Conservation (phyloP, 2,888 invertebrate genomes). For the Drosophila neonasuta region DNA sequence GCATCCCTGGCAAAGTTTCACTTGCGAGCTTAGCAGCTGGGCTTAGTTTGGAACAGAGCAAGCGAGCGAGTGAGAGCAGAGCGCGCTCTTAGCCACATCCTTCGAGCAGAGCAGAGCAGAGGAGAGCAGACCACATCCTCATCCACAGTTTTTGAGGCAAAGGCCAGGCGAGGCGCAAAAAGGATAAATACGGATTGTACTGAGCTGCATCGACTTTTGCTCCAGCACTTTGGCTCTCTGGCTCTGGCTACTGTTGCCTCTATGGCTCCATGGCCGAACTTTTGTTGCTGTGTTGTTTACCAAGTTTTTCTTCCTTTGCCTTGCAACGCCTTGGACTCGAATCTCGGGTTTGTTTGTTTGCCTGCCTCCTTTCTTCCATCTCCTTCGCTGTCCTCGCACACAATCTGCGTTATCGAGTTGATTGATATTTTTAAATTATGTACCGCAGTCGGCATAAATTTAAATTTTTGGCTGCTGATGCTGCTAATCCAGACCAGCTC, state of each 20-base stretch:
- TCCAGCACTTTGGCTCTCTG: conserved; percentile 3
- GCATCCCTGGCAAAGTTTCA: conserved; percentile 50
- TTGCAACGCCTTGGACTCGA: conserved; percentile 28
- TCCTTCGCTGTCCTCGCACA: conserved; percentile 17
- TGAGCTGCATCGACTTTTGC: conserved; percentile 67
- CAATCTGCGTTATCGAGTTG: conserved; percentile 74
- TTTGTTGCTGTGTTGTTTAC: conserved; percentile 71
- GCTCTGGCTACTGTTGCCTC: conserved; percentile 17
- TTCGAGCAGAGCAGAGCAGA: background rate
- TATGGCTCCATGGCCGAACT: conserved; percentile 43
- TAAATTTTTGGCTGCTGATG: conserved; percentile 67
- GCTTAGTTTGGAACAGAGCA: conserved; percentile 27
- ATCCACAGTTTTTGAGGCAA: conserved; percentile 15
- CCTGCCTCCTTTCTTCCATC: conserved; percentile 22
- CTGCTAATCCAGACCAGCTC: conserved; percentile 69
- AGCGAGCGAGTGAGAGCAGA: conserved; percentile 3
- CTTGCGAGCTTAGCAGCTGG: conserved; percentile 53
- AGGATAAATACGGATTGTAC: conserved; percentile 76
- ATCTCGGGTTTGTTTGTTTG: conserved; percentile 49
- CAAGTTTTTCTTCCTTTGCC: conserved; percentile 64
- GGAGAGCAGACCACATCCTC: conserved; percentile 1
- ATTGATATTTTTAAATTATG: conserved; percentile 77
- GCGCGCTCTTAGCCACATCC: conserved; percentile 48
- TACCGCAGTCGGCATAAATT: conserved; percentile 76
- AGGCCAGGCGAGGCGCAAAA: conserved; percentile 37